Evolutionary conservation across 2,888 invertebrate species (phyloP), one percentile per base, ranked within the genome.

Genomic region (Oxystoma pomonae): DNA sequence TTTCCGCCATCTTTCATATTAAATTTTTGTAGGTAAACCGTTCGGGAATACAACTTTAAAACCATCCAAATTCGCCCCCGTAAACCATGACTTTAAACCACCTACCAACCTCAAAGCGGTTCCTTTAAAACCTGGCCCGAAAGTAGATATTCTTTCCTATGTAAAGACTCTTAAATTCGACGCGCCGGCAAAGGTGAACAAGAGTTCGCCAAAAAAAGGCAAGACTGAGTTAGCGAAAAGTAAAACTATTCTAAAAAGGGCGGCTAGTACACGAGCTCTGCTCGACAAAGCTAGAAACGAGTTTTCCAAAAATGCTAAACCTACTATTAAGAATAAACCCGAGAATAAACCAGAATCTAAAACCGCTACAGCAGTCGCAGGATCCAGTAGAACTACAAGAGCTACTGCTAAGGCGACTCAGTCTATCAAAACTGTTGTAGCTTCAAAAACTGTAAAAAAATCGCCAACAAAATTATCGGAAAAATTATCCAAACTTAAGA

Each of bases 41-140:
- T 53, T 62, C 20, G 57, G 52, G 16, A 49, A 49, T 16, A 51
- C 61, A 58, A 59, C 56, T 2, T 52, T 16, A 58, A 51, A 56
- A 20, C 56, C 21, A 20, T 68, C 69, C 7, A 62, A 70, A 55
- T 84, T 86, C 77, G 86, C 85, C 9, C 86, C 87, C 0, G 74
- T 73, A 61, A 81, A 84, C 78, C 82, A 86, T 16, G 68, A 75
- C 12, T 87, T 87, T 70, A 5, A 19, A 2, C 17, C 16, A 16
- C 2, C 49, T n/a, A 58, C 12, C 16, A 35, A 49, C 16, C 22
- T 35, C 12, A 35, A 35, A 35, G 5, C 35, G 3, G 35, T 35
- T 12, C 35, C 35, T 12, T 35, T 35, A 12, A 7, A 3, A 35
- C 35, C 3, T 35, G 35, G 35, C 5, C 35, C 35, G 5, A 35